A percentile compares a stretch with the other conserved stretches of the same genome.
phyloP scores from a whole-genome alignment of 2,888 invertebrate species.

The Drosophila barbarae region DNA sequence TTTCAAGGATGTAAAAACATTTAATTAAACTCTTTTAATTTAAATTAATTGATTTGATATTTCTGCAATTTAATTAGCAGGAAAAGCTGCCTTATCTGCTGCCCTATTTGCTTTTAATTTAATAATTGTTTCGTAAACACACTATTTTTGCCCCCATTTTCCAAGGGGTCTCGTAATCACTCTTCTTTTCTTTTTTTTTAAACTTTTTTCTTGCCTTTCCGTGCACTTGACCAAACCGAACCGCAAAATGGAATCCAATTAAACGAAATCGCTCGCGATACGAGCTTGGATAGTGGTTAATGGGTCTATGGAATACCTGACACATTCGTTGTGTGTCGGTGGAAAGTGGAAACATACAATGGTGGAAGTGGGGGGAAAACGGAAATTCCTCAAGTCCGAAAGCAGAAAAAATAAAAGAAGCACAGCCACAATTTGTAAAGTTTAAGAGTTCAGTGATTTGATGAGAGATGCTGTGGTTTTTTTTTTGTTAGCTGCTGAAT shows the following conservation, averaged over 20 bases:
- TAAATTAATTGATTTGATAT: neutral
- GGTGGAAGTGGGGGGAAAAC: constrained; percentile 34
- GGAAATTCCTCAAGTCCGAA: constrained; percentile 41
- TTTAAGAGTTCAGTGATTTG: constrained; percentile 62
- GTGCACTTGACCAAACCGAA: constrained; percentile 40
- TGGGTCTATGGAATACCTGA: constrained; percentile 4
- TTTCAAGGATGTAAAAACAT: neutral
- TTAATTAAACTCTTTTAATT: no score
- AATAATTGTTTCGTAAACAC: constrained; percentile 1
- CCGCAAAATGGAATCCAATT: constrained; percentile 41
- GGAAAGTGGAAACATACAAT: constrained; percentile 40
- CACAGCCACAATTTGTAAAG: constrained; percentile 14
- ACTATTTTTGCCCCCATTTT: constrained; percentile 8
- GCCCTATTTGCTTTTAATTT: neutral
- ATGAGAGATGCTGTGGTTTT: constrained; percentile 18
- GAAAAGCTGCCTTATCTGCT: neutral
- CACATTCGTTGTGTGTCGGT: constrained; percentile 17
- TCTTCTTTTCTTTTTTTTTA: constrained; percentile 1
- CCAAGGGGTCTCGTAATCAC: constrained; percentile 28
- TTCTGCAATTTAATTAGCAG: neutral
- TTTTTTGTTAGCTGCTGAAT: constrained; percentile 8
- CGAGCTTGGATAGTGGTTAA: constrained; percentile 43
- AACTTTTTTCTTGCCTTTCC: neutral
- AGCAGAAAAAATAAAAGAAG: neutral
- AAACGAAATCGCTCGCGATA: constrained; percentile 38